A percentile compares a stretch with the other conserved stretches of the same genome.
Conservation (phyloP, 2,797 vertebrate species). For the Pempheris klunzingeri region DNA sequence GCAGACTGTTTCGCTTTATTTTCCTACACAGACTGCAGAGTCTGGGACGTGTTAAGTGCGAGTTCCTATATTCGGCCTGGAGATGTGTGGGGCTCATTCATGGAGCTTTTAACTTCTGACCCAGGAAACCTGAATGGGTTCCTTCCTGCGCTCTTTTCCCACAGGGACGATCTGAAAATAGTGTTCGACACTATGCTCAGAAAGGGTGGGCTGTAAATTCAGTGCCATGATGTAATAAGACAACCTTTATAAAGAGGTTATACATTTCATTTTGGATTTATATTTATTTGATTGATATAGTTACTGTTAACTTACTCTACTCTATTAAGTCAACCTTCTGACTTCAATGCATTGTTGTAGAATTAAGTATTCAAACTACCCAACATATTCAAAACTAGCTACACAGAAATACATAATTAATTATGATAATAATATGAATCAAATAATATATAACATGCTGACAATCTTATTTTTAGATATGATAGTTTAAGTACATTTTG, state of each 20-base stretch:
- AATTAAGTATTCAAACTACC: neutral
- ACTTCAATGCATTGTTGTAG: neutral
- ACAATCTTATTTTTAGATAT: neutral
- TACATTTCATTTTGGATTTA: neutral
- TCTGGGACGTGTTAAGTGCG: slow-evolving; percentile 15
- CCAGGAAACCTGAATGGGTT: slow-evolving; percentile 57
- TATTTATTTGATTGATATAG: neutral
- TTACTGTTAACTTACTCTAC: no score
- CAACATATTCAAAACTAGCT: neutral
- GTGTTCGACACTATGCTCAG: slow-evolving; percentile 4
- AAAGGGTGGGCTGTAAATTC: slow-evolving; percentile 7
- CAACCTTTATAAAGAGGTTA: neutral
- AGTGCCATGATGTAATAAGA: neutral
- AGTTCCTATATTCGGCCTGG: slow-evolving; percentile 37
- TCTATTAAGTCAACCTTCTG: no score
- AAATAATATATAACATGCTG: neutral
- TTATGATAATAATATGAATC: neutral
- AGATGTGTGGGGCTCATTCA: slow-evolving; percentile 38
- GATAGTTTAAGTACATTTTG: neutral
- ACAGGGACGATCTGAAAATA: slow-evolving; percentile 49
- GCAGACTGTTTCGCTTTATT: slow-evolving; percentile 21
- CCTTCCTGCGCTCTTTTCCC: slow-evolving; percentile 61
- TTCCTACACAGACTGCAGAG: slow-evolving; percentile 33
- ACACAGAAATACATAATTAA: neutral
- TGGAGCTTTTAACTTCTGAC: slow-evolving; percentile 58